Conservation (phyloP, 64 coral and sea anemone genomes). For the Catalaphyllia jardinei region DNA sequence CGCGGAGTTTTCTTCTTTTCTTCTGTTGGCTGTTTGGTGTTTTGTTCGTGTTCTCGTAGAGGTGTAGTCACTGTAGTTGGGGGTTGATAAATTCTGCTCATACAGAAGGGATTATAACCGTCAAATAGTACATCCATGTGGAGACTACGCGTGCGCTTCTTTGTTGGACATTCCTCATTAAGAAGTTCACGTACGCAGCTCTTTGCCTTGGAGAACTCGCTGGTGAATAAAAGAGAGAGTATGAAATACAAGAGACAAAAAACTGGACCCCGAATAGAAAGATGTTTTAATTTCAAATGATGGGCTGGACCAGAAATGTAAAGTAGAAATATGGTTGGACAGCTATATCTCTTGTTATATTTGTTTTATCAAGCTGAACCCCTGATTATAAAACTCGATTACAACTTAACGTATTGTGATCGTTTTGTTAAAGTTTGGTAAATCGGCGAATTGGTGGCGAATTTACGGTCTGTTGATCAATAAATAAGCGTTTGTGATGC, state of each 20-base stretch:
- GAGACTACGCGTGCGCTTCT: not conserved
- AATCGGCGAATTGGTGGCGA: too few species aligned
- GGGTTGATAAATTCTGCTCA: not conserved
- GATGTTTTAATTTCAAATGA: not conserved
- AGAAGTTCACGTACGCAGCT: not conserved
- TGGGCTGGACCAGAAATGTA: too few species aligned
- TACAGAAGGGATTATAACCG: constrained; percentile 28
- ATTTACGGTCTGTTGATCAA: too few species aligned
- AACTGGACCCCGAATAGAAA: not conserved
- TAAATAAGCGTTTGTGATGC: too few species aligned
- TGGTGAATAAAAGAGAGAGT: not conserved
- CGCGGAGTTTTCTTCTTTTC: not conserved
- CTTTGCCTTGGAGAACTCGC: constrained; percentile 26
- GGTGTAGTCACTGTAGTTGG: not conserved
- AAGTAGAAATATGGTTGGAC: too few species aligned
- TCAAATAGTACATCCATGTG: constrained; percentile 12
- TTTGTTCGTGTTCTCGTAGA: not conserved
- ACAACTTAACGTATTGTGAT: too few species aligned
- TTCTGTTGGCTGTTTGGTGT: not conserved
- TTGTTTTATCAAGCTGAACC: too few species aligned
- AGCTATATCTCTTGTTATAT: too few species aligned
- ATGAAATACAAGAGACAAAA: not conserved
- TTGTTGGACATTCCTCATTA: not conserved
- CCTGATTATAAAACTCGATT: too few species aligned
- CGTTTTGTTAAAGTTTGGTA: too few species aligned